Base-by-base conservation (phyloP, 2,113 vertebrate genomes). In the Aegithalos caudatus region DNA sequence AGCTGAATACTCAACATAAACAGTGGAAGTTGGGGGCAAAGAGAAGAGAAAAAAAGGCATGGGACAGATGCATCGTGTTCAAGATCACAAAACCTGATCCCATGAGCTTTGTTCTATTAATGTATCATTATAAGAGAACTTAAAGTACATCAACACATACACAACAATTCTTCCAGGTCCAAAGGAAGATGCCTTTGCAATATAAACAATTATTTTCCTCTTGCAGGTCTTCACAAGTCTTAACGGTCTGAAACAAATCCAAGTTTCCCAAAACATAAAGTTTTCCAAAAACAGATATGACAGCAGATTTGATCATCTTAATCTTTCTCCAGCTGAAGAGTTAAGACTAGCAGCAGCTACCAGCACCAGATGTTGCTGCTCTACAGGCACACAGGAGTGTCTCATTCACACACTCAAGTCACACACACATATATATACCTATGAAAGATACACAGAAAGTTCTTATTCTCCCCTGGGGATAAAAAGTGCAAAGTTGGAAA, bases 1-100 rank as follows among this genome's bases (percentile, higher is more conserved):
- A 3, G n/a, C n/a, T 90, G 76, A 92, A 92, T 72, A 78, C 53
- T 79, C 53, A 83, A 64, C 22, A 64, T 62, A 85, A 96, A 90
- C 0, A 88, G 14, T 7, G 31, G 33, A 80, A 85, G 31, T 3
- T 31, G 25, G 11, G 2, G 7, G 12, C 22, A 70, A 57, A 83
- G 3, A 33, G 14, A 40, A 33, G 33, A 35, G 10, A 2, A 45
- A 47, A 57, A 7, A 14, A 40, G 16, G 15, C 28, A 86, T 1
- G 17, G 33, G 38, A 53, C 40, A 53, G 27, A 48, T 4, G 50
- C 7, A 20, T 2, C 45, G 0, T 24, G n/a, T 48, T 47, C 24
- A 76, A n/a, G 35, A 77, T 48, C 25, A n/a, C 18, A 83, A 60
- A 86, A 83, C 12, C 16, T 7, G 17, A 74, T 77, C 17, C 71